Conservation (phyloP, 2,113 vertebrate genomes). For the Tinamus guttatus region DNA sequence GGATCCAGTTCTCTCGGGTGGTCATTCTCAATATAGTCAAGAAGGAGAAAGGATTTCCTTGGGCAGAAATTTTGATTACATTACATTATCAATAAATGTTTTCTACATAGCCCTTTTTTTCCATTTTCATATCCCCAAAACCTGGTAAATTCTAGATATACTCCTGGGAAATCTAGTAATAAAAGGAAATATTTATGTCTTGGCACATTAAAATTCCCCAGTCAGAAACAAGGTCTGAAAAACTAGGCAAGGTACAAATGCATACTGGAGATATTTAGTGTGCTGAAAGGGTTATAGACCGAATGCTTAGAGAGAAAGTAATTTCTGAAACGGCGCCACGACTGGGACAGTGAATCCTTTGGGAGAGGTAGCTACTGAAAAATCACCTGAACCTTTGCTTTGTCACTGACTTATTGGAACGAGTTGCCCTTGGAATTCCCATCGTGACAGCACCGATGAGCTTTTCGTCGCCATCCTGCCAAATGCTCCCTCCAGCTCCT, state of each 20-base stretch:
- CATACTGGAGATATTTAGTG: not conserved
- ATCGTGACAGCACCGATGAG: not conserved
- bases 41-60: not conserved
- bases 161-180: not conserved
- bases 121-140: not conserved
- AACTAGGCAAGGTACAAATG: not conserved
- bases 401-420: not conserved
- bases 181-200: not conserved
- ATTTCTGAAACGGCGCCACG: not conserved
- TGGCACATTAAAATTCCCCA: not conserved
- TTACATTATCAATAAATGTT: not conserved
- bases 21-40: not conserved
- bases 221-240: not conserved
- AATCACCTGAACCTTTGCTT: not conserved
- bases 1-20: not conserved
- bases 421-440: not conserved
- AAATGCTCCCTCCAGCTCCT: not conserved
- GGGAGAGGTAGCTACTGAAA: not conserved
- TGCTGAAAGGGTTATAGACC: not conserved
- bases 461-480: not conserved
- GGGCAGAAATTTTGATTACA: not conserved
- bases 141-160: not conserved
- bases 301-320: not conserved
- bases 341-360: not conserved
- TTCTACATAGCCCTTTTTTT: fast-evolving